These are phyloP conservation scores for Paedocypris sp. DNA, from an alignment of 2,113 vertebrate genomes.

Conservation along the genomic window DNA sequence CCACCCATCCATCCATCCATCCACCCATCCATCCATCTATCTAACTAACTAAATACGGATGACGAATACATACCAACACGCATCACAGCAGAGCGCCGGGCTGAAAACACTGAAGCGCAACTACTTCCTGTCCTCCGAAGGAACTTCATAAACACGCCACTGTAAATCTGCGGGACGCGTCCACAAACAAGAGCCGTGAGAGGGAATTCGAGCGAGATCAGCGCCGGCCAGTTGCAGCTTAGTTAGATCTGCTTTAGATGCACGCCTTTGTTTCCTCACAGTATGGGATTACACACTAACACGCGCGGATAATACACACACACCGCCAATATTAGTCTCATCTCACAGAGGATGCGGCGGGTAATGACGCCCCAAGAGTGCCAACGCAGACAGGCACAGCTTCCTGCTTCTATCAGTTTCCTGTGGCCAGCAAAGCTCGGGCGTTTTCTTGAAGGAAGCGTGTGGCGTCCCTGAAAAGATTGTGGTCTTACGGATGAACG, in stretches of 20 bases:
- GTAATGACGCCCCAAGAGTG: conserved; percentile 4
- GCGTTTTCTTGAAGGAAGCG: background rate
- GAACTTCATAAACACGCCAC: conserved; percentile 59
- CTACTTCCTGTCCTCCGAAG: conserved; percentile 53
- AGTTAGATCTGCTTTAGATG: conserved; percentile 54
- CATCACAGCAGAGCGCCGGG: conserved; percentile 50
- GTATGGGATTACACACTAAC: background rate
- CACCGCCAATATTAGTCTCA: conserved; percentile 22
- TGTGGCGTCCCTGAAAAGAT: too few relatives aligned
- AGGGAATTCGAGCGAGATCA: conserved; percentile 61
- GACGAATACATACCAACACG: too few relatives aligned
- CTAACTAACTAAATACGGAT: too few relatives aligned
- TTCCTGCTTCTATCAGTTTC: conserved; percentile 14
- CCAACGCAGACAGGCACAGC: conserved; percentile 8
- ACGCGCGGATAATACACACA: background rate
- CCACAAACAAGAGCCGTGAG: conserved; percentile 57
- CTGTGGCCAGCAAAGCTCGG: conserved; percentile 12
- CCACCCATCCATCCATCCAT: too few relatives aligned
- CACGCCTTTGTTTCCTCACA: conserved; percentile 60
- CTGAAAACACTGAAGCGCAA: conserved; percentile 56
- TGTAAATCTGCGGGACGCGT: conserved; percentile 58
- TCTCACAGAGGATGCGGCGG: background rate
- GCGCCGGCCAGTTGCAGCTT: conserved; percentile 56
- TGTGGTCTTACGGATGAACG: too few relatives aligned
- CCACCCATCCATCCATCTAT: too few relatives aligned